Evolutionary conservation across 1,140 invertebrate genomes (phyloP).

Genomic region (Mylabris phalerata): DNA sequence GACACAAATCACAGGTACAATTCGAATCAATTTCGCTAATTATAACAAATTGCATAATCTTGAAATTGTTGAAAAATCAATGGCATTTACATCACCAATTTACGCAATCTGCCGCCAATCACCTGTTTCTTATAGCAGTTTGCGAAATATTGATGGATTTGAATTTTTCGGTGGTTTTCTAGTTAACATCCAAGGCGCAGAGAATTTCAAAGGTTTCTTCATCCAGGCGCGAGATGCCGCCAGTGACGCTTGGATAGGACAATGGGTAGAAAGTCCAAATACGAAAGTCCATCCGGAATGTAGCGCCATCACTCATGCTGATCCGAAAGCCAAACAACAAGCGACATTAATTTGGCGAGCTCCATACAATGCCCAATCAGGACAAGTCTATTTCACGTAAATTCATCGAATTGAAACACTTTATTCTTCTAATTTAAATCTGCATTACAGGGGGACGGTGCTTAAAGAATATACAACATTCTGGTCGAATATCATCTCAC

Average conservation of each 20-base stretch:
- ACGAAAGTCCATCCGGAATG: conserved; percentile 69
- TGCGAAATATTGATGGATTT: not conserved
- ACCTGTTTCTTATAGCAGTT: not conserved
- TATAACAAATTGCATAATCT: not conserved
- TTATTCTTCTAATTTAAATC: not conserved
- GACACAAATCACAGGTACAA: conserved; percentile 55
- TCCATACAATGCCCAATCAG: conserved; percentile 51
- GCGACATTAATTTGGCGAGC: conserved; percentile 69
- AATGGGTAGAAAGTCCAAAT: conserved; percentile 61
- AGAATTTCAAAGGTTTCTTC: conserved; percentile 69
- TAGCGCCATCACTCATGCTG: conserved; percentile 69
- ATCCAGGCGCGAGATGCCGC: conserved; percentile 67
- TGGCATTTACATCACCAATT: not conserved
- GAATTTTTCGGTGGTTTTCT: not conserved
- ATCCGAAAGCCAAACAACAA: conserved; percentile 64
- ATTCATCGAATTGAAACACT: not conserved
- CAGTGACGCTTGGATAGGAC: conserved; percentile 64
- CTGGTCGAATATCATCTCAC: conserved; percentile 58
- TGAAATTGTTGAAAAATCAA: not conserved
- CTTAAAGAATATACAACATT: conserved; percentile 64
- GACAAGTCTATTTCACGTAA: conserved; percentile 71
- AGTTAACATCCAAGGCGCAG: conserved; percentile 55
- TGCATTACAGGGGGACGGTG: conserved; percentile 58
- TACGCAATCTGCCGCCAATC: not conserved
- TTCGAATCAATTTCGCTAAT: not conserved